Percentiles rank a stretch among this genome's conserved stretches.
phyloP scores from a whole-genome alignment of 2,113 vertebrate genomes.

The Elachura formosa region DNA sequence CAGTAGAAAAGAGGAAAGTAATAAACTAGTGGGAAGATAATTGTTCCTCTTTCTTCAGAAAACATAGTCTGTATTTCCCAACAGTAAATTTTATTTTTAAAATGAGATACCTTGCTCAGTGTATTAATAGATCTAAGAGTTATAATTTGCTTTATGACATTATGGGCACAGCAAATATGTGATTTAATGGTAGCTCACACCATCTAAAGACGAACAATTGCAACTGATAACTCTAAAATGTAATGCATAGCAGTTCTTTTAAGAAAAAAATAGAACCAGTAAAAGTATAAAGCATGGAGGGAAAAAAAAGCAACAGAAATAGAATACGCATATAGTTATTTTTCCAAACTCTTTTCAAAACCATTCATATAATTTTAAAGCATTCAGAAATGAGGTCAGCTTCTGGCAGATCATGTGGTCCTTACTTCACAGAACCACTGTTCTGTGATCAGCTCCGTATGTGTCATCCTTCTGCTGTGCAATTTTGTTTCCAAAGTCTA shows the following conservation, averaged over 20 bases:
- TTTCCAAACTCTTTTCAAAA: conserved; percentile 15
- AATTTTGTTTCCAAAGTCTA: conserved; percentile 55
- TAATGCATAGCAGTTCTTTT: not conserved
- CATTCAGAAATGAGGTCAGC: conserved; percentile 74
- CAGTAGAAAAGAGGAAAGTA: not conserved
- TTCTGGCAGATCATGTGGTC: conserved; percentile 68
- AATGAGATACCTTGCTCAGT: not conserved
- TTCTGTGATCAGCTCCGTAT: conserved; percentile 72
- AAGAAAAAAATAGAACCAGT: not conserved
- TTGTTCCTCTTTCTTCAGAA: not conserved
- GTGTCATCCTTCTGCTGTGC: conserved; percentile 71
- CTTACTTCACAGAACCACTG: conserved; percentile 65
- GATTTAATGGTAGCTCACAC: not conserved
- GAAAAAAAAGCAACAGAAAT: not conserved
- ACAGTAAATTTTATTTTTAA: not conserved
- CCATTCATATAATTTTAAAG: conserved; percentile 29
- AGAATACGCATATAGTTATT: not conserved
- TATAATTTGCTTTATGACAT: not conserved
- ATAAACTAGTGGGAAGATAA: not conserved
- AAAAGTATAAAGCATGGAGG: not conserved
- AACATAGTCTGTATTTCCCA: not conserved
- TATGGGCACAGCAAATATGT: not conserved
- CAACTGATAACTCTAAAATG: not conserved
- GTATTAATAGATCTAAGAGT: not conserved
- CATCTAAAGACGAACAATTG: not conserved